Base-by-base conservation (phyloP, 1,140 invertebrate species). In the Panulirus ornatus region DNA sequence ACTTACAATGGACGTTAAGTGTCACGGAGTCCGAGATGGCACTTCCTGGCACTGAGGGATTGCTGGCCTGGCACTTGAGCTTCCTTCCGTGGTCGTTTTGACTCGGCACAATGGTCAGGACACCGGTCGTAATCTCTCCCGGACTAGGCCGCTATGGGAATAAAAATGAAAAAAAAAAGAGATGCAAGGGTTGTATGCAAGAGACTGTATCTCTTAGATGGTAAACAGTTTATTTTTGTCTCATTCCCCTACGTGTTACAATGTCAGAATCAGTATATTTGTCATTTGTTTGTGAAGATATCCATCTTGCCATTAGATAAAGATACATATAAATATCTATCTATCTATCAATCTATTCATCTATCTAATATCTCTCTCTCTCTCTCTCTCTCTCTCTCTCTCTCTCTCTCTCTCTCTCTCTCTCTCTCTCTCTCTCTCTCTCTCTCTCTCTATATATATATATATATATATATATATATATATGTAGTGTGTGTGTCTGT, bases 61-160 rank as follows among this genome's bases (percentile, higher is more conserved):
- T 98, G 93, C 97, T 96, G 9, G 97, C 96, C 82, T 96, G 95
- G 94, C 97, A 98, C 8, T 96, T 96, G 90, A 98, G 94, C 93
- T 96, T 96, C 93, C 96, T 97, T 16, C 97, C 97, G 70, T 96
- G 96, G 94, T 98, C 97, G 66, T 96, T 95, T 94, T 97, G 97
- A 51, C 84, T 95, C 95, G 84, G 97, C 90, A 95, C 95, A 92
- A 98, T 96, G n/a, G 96, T 97, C 79, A 98, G 95, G 66, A 97
- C 97, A 91, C 97, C 97, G 16, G 96, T 97, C 0, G 97, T 98
- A 79, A 88, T 79, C 42, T 91, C 87, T 34, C 87, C 79, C 3
- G 87, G 79, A 42, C 87, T 89, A 14, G 87, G 73, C 22, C 85
- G 76, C 91, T 81, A 75, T 40, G n/a, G 75, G 36, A 44, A 90